phyloP scores from a whole-genome alignment of 2,888 invertebrate genomes.

The Flabesymbios commensalis region DNA sequence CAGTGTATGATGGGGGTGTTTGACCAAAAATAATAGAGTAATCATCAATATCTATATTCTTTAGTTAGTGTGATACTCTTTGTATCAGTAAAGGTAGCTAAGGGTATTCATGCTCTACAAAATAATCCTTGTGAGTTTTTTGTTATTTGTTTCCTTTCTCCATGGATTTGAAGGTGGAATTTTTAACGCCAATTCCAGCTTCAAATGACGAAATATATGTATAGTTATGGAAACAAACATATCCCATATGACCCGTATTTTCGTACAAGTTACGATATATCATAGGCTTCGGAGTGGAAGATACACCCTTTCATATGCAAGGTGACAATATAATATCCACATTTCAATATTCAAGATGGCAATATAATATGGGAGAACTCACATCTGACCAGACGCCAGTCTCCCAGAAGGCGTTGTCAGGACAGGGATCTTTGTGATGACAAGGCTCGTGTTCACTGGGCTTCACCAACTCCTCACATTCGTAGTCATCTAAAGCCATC shows the following conservation, averaged over 20 bases:
- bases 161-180: too few relatives aligned
- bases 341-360: background rate
- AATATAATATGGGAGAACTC: constrained; percentile 15
- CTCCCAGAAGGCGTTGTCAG: constrained; percentile 43
- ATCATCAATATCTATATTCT: too few relatives aligned
- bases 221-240: background rate
- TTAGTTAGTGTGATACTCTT: too few relatives aligned
- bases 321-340: background rate
- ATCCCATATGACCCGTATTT: background rate
- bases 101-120: too few relatives aligned
- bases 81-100: too few relatives aligned
- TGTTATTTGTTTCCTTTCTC: too few relatives aligned
- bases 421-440: constrained; percentile 50
- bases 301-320: too few relatives aligned
- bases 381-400: constrained; percentile 52
- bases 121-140: too few relatives aligned
- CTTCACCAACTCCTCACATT: constrained; percentile 71
- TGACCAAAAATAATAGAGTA: too few relatives aligned
- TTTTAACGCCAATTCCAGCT: background rate
- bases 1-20: too few relatives aligned
- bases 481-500: constrained; percentile 75
- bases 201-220: background rate
- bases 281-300: too few relatives aligned
- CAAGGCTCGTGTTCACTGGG: constrained; percentile 69
- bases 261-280: background rate